These are phyloP conservation scores for Cossypha dichroa DNA, from an alignment of 2,797 vertebrate species.

Conservation along the genomic window DNA sequence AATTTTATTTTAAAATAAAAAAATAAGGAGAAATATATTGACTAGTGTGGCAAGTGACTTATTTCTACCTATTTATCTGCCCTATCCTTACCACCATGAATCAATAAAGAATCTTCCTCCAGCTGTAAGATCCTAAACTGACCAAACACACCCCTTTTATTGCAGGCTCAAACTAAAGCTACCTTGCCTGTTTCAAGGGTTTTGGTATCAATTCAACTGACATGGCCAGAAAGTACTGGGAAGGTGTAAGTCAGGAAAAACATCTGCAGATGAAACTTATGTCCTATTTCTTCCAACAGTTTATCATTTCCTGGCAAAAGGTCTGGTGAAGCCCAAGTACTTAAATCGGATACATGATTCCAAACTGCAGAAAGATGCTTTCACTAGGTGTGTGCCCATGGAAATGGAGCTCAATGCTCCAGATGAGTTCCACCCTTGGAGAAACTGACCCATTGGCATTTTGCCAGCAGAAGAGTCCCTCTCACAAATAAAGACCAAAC, in stretches of 20 bases:
- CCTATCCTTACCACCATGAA: conserved; percentile 2
- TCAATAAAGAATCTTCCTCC: conserved; percentile 52
- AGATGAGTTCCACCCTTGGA: background rate
- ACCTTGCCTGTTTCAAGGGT: conserved; percentile 43
- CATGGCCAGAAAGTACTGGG: conserved; percentile 51
- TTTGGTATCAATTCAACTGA: conserved; percentile 19
- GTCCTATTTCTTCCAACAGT: background rate
- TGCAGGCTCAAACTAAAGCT: conserved; percentile 53
- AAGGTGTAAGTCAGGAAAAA: conserved; percentile 27
- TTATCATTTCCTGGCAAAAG: background rate
- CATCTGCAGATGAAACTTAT: background rate
- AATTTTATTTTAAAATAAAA: accelerated
- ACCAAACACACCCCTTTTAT: conserved; percentile 49
- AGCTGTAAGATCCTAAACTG: conserved; percentile 41
- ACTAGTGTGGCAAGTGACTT: background rate
- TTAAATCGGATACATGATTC: background rate
- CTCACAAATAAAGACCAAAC: background rate
- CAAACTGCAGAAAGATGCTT: background rate
- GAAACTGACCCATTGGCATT: background rate
- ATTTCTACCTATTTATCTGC: background rate
- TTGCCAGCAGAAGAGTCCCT: background rate
- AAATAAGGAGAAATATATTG: background rate
- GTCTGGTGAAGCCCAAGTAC: background rate
- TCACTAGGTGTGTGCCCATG: background rate
- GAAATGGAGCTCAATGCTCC: background rate